Evolutionary conservation across 2,888 invertebrate species (phyloP), one percentile per base, ranked within the genome.

Genomic region (Idaea dimidiata): DNA sequence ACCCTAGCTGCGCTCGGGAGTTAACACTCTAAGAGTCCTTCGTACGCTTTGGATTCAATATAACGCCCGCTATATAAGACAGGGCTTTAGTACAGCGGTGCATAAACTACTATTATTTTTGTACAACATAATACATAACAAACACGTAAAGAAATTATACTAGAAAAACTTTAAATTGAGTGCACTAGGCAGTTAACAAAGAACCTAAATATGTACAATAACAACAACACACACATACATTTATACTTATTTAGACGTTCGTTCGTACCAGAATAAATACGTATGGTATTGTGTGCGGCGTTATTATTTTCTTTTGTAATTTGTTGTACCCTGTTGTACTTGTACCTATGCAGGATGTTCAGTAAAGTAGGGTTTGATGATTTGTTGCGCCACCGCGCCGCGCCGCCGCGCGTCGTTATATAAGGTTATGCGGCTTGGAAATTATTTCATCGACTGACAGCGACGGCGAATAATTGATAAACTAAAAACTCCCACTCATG

Each of bases 251-350:
- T 83, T 83, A 85, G 84, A 82, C 78, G 79, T 83, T 80, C 78
- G 79, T 83, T 80, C 5, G 83, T 80, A 73, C 77, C 63, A 78
- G 76, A 80, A 87, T 85, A 86, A 87, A 86, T 85, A 83, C 79
- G 78, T 79, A 79, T 74, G 79, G 75, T 76, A 77, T 79, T 78
- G 78, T 77, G 76, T 73, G 72, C 61, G 69, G 62, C 75, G 75
- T 79, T 80, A 81, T 84, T 82, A 81, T 80, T 81, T 80, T 82
- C 81, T 78, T 79, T 77, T 76, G 83, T 82, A 84, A 86, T 84
- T 83, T 83, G 80, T 75, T 73, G 69, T 59, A 68, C 66, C 72
- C 24, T 24, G 24, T 24, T 24, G 24, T 24, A 24, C 24, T 24
- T 24, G 24, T 24, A 24, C 76, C 63, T 43, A 43, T 43, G 43